Evolutionary conservation across 2,888 invertebrate species (phyloP).

Genomic region (Alloplasta piceator): DNA sequence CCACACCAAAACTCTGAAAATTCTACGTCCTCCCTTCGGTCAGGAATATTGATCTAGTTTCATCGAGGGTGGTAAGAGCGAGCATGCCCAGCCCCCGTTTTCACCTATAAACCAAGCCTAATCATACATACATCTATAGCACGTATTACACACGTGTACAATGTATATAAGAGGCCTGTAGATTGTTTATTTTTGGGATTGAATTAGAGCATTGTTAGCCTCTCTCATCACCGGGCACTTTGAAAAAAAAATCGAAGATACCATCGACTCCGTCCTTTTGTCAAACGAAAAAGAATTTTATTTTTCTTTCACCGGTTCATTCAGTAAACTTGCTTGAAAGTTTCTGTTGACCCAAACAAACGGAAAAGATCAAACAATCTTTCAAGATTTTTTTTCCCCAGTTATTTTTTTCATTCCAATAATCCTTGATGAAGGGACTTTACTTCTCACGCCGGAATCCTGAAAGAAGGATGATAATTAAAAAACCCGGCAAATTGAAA

Average conservation of each 20-base stretch:
- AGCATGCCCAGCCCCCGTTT: conserved; percentile 62
- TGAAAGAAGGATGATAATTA: too few species aligned
- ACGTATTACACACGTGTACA: conserved; percentile 53
- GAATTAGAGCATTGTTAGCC: conserved; percentile 74
- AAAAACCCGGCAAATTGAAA: too few species aligned
- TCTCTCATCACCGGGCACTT: conserved; percentile 43
- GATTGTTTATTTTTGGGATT: conserved; percentile 78
- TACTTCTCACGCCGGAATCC: too few species aligned
- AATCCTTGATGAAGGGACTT: too few species aligned
- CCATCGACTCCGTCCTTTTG: conserved; percentile 3
- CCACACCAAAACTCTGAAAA: conserved; percentile 41
- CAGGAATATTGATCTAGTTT: conserved; percentile 81
- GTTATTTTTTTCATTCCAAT: too few species aligned
- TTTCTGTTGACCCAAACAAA: too few species aligned
- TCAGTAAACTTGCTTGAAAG: too few species aligned
- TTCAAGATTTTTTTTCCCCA: too few species aligned
- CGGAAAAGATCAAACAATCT: too few species aligned
- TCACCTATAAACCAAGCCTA: conserved; percentile 40
- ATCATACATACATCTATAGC: neutral
- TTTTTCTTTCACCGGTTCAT: neutral
- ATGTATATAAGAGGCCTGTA: conserved; percentile 67
- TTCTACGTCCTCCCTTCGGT: conserved; percentile 74
- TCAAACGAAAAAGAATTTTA: conserved; percentile 3
- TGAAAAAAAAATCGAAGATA: conserved; percentile 21
- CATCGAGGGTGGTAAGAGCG: conserved; percentile 73